Percentiles rank a stretch among this genome's conserved stretches.
Evolutionary conservation across 1,140 invertebrate species (phyloP).

Genomic region (Plutomurus gul): DNA sequence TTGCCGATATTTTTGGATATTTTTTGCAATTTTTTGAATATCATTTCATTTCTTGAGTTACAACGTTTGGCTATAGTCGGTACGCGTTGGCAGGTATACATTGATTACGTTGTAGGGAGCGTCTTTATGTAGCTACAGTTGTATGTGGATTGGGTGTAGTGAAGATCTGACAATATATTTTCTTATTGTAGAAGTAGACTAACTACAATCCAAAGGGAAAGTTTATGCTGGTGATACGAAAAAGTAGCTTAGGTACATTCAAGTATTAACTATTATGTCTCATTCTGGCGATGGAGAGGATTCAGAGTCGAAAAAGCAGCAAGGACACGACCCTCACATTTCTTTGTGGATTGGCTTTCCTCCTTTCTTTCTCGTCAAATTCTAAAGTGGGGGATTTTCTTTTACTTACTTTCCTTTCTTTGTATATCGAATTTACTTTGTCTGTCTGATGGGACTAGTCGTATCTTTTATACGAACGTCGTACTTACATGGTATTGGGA

Average conservation of each 20-base stretch:
- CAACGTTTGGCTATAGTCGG: too few species aligned
- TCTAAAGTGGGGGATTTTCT: constrained; percentile 22
- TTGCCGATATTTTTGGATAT: too few species aligned
- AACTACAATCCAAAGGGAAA: background rate
- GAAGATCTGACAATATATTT: too few species aligned
- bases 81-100: too few species aligned
- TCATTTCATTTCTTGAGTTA: too few species aligned
- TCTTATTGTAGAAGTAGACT: background rate
- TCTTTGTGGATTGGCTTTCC: background rate
- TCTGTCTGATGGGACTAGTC: background rate
- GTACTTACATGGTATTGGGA: background rate
- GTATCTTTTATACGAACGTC: background rate
- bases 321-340: constrained; percentile 12
- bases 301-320: background rate
- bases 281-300: background rate
- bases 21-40: too few species aligned
- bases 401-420: constrained; percentile 5
- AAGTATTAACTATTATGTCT: constrained; percentile 28
- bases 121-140: too few species aligned
- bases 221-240: background rate
- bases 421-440: constrained; percentile 8
- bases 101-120: too few species aligned
- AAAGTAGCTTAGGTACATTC: constrained; percentile 16
- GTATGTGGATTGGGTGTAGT: too few species aligned
- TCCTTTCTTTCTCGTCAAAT: background rate